phyloP scores from a whole-genome alignment of 2,113 vertebrate species.

The Eulacestoma nigropectus region DNA sequence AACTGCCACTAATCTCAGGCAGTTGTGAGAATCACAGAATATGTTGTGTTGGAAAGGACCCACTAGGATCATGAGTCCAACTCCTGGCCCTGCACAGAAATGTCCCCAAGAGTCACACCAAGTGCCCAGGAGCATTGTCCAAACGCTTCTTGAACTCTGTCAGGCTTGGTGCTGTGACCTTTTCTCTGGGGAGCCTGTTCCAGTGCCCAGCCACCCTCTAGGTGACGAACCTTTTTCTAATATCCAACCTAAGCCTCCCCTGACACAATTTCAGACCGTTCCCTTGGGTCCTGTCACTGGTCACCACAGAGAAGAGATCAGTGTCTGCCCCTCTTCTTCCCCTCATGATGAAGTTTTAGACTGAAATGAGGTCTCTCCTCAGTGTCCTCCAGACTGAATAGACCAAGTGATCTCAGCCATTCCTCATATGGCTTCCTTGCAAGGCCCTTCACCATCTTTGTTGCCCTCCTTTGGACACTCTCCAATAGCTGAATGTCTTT shows the following conservation, averaged over 20 bases:
- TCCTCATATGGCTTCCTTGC: not conserved
- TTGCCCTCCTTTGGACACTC: not conserved
- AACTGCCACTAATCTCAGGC: not conserved
- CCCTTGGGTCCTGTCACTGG: not conserved
- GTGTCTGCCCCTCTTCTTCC: not conserved
- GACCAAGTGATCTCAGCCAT: not conserved
- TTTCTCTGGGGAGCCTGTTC: not conserved
- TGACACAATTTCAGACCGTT: not conserved
- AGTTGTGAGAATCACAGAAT: not conserved
- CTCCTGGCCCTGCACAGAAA: not conserved
- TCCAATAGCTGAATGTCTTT: not conserved
- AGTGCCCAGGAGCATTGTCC: not conserved
- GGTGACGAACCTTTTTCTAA: not conserved
- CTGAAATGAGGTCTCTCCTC: not conserved
- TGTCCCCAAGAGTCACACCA: accelerated
- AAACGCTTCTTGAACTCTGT: not conserved
- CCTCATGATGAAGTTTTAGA: not conserved
- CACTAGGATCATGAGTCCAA: not conserved
- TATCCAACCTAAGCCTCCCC: not conserved
- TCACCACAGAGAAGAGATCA: not conserved
- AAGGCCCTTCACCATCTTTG: not conserved
- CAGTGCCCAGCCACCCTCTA: not conserved
- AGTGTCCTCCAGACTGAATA: not conserved
- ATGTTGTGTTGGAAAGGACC: not conserved
- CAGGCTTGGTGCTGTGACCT: not conserved